Conservation (phyloP, 2,113 vertebrate genomes). For the Acrocephalus kingi region DNA sequence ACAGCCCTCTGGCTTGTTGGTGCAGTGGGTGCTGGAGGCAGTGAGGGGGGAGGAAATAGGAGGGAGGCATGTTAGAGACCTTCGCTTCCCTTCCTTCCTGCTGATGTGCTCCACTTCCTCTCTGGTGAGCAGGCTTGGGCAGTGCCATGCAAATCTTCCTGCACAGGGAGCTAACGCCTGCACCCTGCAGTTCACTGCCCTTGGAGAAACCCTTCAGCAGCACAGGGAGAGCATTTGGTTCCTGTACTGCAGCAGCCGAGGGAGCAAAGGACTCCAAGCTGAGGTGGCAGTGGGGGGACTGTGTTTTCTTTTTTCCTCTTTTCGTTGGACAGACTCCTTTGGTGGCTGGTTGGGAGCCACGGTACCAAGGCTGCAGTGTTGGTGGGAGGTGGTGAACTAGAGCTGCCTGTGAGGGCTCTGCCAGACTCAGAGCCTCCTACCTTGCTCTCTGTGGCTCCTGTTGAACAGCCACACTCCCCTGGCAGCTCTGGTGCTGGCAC, state of each 20-base stretch:
- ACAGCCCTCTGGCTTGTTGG: not conserved
- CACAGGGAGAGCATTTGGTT: not conserved
- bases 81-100: not conserved
- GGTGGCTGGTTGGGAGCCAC: not conserved
- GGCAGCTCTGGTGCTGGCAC: not conserved
- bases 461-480: not conserved
- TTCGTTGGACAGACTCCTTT: not conserved
- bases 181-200: not conserved
- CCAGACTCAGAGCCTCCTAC: not conserved
- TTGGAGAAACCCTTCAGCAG: not conserved
- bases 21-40: not conserved
- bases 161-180: not conserved
- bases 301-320: not conserved
- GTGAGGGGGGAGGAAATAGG: not conserved
- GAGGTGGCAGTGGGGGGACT: not conserved
- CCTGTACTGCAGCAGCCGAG: rapidly evolving
- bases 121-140: not conserved
- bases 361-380: not conserved
- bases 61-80: not conserved
- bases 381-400: not conserved
- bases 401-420: not conserved
- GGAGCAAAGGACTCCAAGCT: not conserved
- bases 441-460: not conserved
- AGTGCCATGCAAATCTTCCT: not conserved
- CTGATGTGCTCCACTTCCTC: not conserved